Percentiles rank a stretch among this genome's conserved stretches.
Evolutionary conservation across 2,888 invertebrate genomes (phyloP).

Genomic region (Calliopum simillimum): DNA sequence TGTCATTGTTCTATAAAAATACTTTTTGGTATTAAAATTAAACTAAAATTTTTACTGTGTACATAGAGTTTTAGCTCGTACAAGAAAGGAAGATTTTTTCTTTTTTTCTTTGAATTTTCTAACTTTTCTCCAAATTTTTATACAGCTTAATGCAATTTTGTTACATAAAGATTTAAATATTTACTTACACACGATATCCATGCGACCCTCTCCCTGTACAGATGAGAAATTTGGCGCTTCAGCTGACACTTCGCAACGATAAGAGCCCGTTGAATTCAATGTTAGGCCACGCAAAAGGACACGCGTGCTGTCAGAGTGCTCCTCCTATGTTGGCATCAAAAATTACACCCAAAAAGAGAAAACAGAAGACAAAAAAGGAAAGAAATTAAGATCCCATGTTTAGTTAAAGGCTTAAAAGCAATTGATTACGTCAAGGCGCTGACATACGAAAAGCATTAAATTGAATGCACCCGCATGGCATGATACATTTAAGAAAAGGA

Average conservation of each 20-base stretch:
- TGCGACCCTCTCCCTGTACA: conserved; percentile 78
- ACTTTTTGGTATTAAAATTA: too few relatives aligned
- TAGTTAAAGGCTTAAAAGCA: conserved; percentile 8
- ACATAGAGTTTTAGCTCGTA: too few relatives aligned
- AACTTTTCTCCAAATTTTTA: too few relatives aligned
- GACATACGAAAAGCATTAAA: conserved; percentile 2
- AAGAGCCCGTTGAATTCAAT: conserved; percentile 78
- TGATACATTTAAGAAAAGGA: neutral
- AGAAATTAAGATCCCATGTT: neutral
- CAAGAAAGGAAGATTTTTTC: too few relatives aligned
- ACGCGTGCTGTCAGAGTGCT: conserved; percentile 76
- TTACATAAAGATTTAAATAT: too few relatives aligned
- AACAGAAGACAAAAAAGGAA: neutral
- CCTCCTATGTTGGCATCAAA: conserved; percentile 69
- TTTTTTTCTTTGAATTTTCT: too few relatives aligned
- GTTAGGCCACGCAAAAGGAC: conserved; percentile 76
- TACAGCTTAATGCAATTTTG: too few relatives aligned
- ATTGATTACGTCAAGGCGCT: conserved; percentile 13
- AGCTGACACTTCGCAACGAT: conserved; percentile 82
- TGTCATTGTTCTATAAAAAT: too few relatives aligned
- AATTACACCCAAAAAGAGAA: conserved; percentile 1
- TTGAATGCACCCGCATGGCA: conserved; percentile 19
- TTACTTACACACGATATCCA: conserved; percentile 85
- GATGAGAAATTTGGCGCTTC: conserved; percentile 84
- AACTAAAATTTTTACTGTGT: too few relatives aligned